These are phyloP conservation scores for Elephas maximus DNA, from an alignment of 2,113 vertebrate genomes.

Conservation along the genomic window DNA sequence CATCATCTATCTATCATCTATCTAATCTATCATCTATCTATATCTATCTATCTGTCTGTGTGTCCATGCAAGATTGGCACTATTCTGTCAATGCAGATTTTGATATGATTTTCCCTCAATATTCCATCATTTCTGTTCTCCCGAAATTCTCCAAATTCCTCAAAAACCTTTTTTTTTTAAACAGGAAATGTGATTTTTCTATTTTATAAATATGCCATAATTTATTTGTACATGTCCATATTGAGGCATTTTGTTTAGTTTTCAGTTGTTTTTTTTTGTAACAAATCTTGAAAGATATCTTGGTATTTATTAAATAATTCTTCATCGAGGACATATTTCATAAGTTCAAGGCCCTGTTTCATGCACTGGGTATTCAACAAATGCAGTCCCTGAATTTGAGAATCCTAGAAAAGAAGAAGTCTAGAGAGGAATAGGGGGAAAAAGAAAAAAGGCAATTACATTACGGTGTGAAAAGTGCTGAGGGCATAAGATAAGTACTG, in stretches of 20 bases:
- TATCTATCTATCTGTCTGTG: background rate
- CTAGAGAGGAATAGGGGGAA: background rate
- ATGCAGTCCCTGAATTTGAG: background rate
- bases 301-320: slow-evolving; percentile 44
- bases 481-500: background rate
- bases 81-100: background rate
- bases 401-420: background rate
- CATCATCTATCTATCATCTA: too few relatives aligned
- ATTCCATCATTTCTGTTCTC: background rate
- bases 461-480: background rate
- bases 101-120: background rate
- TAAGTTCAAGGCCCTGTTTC: background rate
- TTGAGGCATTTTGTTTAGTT: slow-evolving; percentile 30
- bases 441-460: background rate
- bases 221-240: slow-evolving; percentile 10
- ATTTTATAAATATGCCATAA: background rate
- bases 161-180: background rate
- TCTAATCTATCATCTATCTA: too few relatives aligned
- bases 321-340: background rate
- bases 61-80: background rate
- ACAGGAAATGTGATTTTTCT: slow-evolving; percentile 10
- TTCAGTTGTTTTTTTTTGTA: background rate
- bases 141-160: background rate
- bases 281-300: background rate
- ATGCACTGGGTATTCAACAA: background rate